Base-by-base conservation (phyloP, 2,888 invertebrate genomes). In the Tryphoninae sp. region DNA sequence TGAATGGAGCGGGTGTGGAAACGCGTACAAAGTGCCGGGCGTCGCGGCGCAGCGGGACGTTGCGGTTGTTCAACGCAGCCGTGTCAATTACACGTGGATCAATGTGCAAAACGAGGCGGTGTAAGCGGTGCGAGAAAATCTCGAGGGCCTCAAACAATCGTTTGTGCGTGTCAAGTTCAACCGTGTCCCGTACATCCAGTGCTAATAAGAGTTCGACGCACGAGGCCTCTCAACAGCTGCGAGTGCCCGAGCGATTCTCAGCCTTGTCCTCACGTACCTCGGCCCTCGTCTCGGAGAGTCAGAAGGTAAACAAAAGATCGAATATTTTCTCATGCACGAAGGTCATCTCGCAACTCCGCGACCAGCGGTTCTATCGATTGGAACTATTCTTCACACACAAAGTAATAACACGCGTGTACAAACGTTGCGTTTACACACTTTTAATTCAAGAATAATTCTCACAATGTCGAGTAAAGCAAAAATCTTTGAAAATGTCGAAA, bases 1-100 rank as follows among this genome's bases (percentile, higher is more conserved):
- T 88, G 90, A 90, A 91, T 91, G 91, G 91, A 91, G 90, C 90
- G 91, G 88, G 90, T 91, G 86, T 91, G 91, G 91, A 90, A 89
- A 88, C 90, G 91, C 80, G 91, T 91, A 76, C 91, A 91, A 84
- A 87, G 89, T 81, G 90, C 90, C 84, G 89, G 90, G 71, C 90
- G 90, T 85, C 90, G 90, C 62, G 88, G 89, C 80, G 84, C 84
- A 78, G 84, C 86, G 83, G 89, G 86, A 82, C 89, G 90, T 61
- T 91, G 91, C 85, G 90, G 89, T 55, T 91, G 91, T 79, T 86
- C 89, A 81, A 86, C 87, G 76, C 90, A 90, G 81, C 90, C 90
- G 76, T 90, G 91, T 86, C 91, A 90, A 87, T 86, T 90, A 88
- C 91, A 91, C 90, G 91, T 90, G 90, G 90, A 89, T 80, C 87